Evolutionary conservation across 2,888 invertebrate genomes (phyloP), one percentile per base, ranked within the genome.

Genomic region (Drosophila phalerata): DNA sequence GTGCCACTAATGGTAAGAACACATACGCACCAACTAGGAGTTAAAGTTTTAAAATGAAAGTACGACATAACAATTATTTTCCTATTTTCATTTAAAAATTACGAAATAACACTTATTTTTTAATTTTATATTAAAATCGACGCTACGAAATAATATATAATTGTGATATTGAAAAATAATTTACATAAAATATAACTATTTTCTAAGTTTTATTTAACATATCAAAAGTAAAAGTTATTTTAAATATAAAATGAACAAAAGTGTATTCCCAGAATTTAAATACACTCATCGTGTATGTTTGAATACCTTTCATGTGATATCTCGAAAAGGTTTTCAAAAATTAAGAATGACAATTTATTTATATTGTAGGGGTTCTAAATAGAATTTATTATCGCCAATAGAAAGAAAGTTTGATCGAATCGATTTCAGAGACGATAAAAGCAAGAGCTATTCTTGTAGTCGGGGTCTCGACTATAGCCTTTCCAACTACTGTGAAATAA

Each of bases 1-100:
- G 83, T 90, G 63, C 85, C 90, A 22, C 72, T 91, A 52, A 90
- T 89, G 88, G 91, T 91, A 74, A 70, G 67, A 8, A 11, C 25
- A 13, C 34, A 34, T 4, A 5, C 13, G 13, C 34, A 34, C 34
- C 0, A 3, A 22, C 22, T 22, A 22, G 22, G 22, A 4, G 22
- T 6, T 6, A 5, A 5, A 13, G 34, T 13, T 34, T 34, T 34
- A 34, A 34, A 13, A 34, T 32, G 4, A 32, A 32, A 22, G 22
- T 11, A 32, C 1, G 11, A 32, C 11, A 13, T 4, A 11, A 13
- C 5, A 0, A 34, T 34, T 34, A 11, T 13, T 13, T 34, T 34
- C 13, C 0, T 13, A 5, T 34, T 5, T 34, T 2, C 0, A 1
- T 11, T n/a, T 25, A 30, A 28, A 13, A 13, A 5, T 1, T 48